Percentiles rank a stretch among this genome's conserved stretches.
These are phyloP conservation scores for Athetis lepigone DNA, from an alignment of 2,888 invertebrate genomes.

Conservation along the genomic window DNA sequence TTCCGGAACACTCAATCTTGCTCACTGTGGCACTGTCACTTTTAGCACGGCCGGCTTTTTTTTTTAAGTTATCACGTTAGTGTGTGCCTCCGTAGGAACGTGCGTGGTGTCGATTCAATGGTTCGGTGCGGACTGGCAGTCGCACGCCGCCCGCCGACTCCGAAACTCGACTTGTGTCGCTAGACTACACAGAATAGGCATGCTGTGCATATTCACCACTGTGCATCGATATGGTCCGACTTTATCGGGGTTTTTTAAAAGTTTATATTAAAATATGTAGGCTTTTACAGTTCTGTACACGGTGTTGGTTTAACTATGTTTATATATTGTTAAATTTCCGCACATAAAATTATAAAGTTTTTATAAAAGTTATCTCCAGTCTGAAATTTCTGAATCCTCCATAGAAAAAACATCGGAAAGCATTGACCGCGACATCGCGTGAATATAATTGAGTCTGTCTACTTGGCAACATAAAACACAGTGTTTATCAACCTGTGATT, in stretches of 20 bases:
- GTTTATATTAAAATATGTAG: neutral
- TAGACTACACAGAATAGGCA: slow-evolving; percentile 67
- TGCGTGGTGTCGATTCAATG: slow-evolving; percentile 78
- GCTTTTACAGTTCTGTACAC: too few relatives aligned
- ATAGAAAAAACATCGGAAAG: slow-evolving; percentile 47
- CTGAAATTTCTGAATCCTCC: slow-evolving; percentile 10
- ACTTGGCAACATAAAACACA: slow-evolving; percentile 33
- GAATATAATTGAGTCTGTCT: slow-evolving; percentile 42
- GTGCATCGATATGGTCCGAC: slow-evolving; percentile 35
- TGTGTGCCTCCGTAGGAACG: slow-evolving; percentile 71
- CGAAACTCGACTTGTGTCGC: slow-evolving; percentile 71
- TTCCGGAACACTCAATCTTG: slow-evolving; percentile 80
- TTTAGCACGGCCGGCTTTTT: slow-evolving; percentile 81
- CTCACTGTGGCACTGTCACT: slow-evolving; percentile 88
- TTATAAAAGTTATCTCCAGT: slow-evolving; percentile 10
- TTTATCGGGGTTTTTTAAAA: neutral
- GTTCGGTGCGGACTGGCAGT: slow-evolving; percentile 81
- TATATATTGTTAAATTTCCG: neutral
- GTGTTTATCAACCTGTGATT: slow-evolving; percentile 34
- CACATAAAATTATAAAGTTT: neutral
- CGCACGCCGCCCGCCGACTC: slow-evolving; percentile 65
- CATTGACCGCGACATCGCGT: slow-evolving; percentile 50
- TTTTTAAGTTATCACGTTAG: slow-evolving; percentile 77
- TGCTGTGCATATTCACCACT: slow-evolving; percentile 49
- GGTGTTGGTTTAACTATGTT: neutral